phyloP scores from a whole-genome alignment of 2,113 vertebrate genomes.

The Leptocoma aspasia region DNA sequence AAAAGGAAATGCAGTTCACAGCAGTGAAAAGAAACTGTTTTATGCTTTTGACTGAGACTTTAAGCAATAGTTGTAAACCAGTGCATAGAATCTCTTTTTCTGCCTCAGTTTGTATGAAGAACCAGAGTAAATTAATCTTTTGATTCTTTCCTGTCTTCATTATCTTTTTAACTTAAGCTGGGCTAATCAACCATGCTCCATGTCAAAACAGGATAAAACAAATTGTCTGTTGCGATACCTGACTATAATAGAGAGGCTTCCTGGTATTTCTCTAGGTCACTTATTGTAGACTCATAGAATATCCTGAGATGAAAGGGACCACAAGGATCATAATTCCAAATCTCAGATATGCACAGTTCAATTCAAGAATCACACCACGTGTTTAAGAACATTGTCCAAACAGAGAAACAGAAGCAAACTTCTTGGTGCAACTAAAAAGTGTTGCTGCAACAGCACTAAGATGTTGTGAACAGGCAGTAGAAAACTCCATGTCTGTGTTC shows the following conservation, averaged over 20 bases:
- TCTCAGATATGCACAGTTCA: not conserved
- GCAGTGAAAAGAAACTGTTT: not conserved
- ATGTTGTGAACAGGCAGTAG: not conserved
- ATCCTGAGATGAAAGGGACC: not conserved
- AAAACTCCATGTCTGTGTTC: accelerated
- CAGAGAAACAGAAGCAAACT: not conserved
- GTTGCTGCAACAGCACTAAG: not conserved
- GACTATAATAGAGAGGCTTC: not conserved
- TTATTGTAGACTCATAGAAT: not conserved
- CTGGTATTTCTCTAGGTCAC: not conserved
- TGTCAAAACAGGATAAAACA: not conserved
- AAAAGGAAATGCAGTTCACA: not conserved
- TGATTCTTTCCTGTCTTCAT: not conserved
- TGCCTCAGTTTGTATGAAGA: not conserved
- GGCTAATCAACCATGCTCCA: not conserved
- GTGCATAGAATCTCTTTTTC: not conserved
- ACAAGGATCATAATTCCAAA: not conserved
- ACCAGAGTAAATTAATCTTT: not conserved
- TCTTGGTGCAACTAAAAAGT: not conserved
- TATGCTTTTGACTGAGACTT: not conserved
- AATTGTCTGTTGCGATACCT: not conserved
- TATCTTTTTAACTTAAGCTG: not conserved
- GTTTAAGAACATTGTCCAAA: not conserved
- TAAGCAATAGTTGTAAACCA: not conserved
- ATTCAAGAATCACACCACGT: not conserved